Base-by-base conservation (phyloP, 2,888 invertebrate genomes). In the Acholoe squamosa region DNA sequence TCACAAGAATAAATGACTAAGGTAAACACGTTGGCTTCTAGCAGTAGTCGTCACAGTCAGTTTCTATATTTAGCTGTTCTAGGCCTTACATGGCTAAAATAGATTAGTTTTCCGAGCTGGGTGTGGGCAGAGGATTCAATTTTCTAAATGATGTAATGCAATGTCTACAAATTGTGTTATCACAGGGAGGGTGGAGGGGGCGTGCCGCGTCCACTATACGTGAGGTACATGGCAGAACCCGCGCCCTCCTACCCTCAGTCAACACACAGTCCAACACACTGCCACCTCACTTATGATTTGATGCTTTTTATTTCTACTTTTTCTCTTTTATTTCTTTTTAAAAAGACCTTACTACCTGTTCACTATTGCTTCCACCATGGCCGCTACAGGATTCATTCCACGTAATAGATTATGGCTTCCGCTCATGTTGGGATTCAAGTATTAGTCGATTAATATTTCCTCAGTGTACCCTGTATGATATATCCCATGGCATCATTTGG, bases 91-190 rank as follows among this genome's bases (percentile, higher is more conserved):
- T 16, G 25, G 25, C 71, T 28, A 71, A 71, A 71, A 71, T 71
- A 71, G 71, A 71, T 71, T 71, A 71, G 71, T 71, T 28, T n/a
- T 28, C 71, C 25, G 28, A 71, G 71, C 28, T 14, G 25, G 19
- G 71, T 28, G 25, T 71, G 71, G 71, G 31, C 31, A 14, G 71
- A 71, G 25, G 71, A 71, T 28, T 28, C 25, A 71, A 28, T 71
- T 71, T 28, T 14, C 71, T 71, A 28, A 71, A 71, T 71, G 71
- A 71, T 28, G 71, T 71, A 71, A 71, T 71, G 71, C 31, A 71
- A 71, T 71, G 71, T 71, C 25, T 14, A 28, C 71, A 71, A 71
- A 71, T 28, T 28, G 31, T 25, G 28, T 71, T 71, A 71, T 14
- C 31, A 28, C 61, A 61, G 19, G 19, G 61, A 61, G 61, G 61